Conservation (phyloP, 2,113 vertebrate genomes). For the Osmerus eperlanus region DNA sequence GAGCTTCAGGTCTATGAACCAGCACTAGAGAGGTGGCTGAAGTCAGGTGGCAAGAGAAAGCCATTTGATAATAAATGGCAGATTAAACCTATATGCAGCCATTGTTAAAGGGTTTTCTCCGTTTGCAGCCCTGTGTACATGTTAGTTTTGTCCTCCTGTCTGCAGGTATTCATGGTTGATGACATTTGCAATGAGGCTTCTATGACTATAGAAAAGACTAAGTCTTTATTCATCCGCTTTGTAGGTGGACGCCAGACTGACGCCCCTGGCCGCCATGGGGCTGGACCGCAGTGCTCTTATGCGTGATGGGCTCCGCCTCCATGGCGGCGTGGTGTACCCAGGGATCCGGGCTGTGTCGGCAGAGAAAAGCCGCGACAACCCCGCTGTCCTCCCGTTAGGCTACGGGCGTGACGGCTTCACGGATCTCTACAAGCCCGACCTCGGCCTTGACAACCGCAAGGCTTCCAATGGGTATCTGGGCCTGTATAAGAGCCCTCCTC, state of each 20-base stretch:
- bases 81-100: too few species aligned
- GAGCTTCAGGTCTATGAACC: too few species aligned
- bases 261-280: slow-evolving; percentile 84
- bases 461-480: slow-evolving; percentile 83
- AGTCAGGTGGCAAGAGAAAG: too few species aligned
- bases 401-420: slow-evolving; percentile 85
- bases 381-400: slow-evolving; percentile 64
- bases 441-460: slow-evolving; percentile 74
- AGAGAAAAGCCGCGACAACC: slow-evolving; percentile 83
- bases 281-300: slow-evolving; percentile 88
- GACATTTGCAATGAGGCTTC: background rate
- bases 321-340: slow-evolving; percentile 86
- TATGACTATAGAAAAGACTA: background rate
- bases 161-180: background rate
- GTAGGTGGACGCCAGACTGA: slow-evolving; percentile 91
- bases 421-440: slow-evolving; percentile 86
- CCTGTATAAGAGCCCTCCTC: slow-evolving; percentile 84
- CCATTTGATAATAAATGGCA: too few species aligned
- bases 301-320: slow-evolving; percentile 87
- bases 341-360: slow-evolving; percentile 80
- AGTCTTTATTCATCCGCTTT: background rate
- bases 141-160: too few species aligned
- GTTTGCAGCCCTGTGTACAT: background rate
- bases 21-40: too few species aligned
- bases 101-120: background rate